Percentiles rank a stretch among this genome's conserved stretches.
Conservation (phyloP, 2,888 invertebrate genomes). For the Hypolimnas misippus region DNA sequence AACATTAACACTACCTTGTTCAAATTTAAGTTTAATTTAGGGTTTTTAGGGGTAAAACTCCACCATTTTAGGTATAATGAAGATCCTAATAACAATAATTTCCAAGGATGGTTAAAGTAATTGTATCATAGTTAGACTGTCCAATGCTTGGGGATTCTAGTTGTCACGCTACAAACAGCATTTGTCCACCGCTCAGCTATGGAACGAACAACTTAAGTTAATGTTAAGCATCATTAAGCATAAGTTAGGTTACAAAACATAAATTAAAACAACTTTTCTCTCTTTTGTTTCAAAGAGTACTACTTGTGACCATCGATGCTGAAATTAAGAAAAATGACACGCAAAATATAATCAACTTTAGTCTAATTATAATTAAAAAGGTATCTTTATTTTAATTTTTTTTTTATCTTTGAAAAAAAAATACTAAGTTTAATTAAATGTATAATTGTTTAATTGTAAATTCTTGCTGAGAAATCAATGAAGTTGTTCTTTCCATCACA, state of each 20-base stretch:
- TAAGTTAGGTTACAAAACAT: slow-evolving; percentile 1
- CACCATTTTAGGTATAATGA: too few relatives aligned
- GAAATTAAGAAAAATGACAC: slow-evolving; percentile 13
- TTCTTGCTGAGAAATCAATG: not conserved
- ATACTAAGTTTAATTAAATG: not conserved
- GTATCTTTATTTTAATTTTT: slow-evolving; percentile 5
- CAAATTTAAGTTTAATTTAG: too few relatives aligned
- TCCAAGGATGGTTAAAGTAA: not conserved
- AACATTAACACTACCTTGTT: too few relatives aligned
- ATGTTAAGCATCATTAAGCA: slow-evolving; percentile 7
- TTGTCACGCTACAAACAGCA: slow-evolving; percentile 14
- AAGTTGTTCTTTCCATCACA: slow-evolving; percentile 40
- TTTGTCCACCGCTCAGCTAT: slow-evolving; percentile 35
- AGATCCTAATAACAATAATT: too few relatives aligned
- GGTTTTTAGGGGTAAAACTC: too few relatives aligned
- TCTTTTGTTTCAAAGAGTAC: slow-evolving; percentile 17
- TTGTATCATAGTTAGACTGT: not conserved
- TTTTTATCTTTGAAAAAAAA: not conserved
- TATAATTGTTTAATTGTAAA: not conserved
- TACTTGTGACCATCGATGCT: slow-evolving; percentile 16
- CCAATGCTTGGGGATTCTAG: slow-evolving; percentile 2
- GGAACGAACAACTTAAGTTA: slow-evolving; percentile 37
- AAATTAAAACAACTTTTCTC: slow-evolving; percentile 12
- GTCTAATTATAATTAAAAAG: slow-evolving; percentile 13
- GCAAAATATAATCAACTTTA: slow-evolving; percentile 13